Base-by-base conservation (phyloP, 1,140 invertebrate species). In the Pentalonia nigronervosa region DNA sequence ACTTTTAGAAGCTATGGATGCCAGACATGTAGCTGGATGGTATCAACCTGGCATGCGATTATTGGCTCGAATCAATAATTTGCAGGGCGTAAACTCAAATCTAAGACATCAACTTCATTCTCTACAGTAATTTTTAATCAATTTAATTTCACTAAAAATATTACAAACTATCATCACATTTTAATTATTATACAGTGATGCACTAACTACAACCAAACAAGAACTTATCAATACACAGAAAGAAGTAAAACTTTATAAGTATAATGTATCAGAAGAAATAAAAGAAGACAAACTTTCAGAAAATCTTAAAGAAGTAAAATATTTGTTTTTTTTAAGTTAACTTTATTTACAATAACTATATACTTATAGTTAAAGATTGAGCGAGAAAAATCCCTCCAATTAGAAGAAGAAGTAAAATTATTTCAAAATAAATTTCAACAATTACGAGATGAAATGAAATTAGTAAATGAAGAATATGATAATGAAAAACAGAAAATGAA, bases 41-140 rank as follows among this genome's bases (percentile, higher is more conserved):
- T 97, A 97, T 94, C 97, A 97, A 94, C 97, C 97, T 34, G 97
- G 97, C 7, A 97, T 97, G 97, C 95, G 97, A 94, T 96, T 97
- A 23, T 96, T 97, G 94, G 96, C 97, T 93, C 96, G 97, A 94
- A 94, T 97, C 4, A 96, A 96, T 95, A 95, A 96, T 93, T 94
- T 96, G 14, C 95, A 97, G 95, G 96, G 96, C 9, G 96, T 95
- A 50, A 97, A 96, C 95, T 94, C 95, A 7, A 96, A 96, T 94
- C 94, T 97, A 11, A 94, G 96, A 93, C 95, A 96, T 87, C 96
- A 97, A 94, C 94, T 96, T 84, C 89, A 93, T 93, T 93, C 48
- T 17, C 23, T 93, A 60, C 91, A 86, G 86, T 94, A 94, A 88
- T 56, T 34, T 67, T 93, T 23, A 53, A 89, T 30, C 2, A 20